A percentile compares a stretch with the other conserved stretches of the same genome.
Conservation (phyloP, 1,140 invertebrate species). For the Galendromus occidentalis region DNA sequence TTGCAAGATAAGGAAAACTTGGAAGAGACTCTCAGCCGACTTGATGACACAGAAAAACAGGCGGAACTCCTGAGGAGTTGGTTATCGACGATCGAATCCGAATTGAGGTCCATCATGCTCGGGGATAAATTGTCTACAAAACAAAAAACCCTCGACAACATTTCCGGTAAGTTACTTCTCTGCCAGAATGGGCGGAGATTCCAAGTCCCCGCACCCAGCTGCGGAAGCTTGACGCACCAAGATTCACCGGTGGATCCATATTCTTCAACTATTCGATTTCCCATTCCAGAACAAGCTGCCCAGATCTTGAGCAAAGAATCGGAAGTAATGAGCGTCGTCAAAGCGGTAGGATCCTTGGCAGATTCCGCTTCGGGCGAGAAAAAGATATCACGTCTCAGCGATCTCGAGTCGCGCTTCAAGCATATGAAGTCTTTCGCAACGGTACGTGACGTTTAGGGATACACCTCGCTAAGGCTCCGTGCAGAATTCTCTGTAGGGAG, state of each 20-base stretch:
- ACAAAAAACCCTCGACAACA: not conserved
- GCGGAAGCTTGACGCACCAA: too few relatives aligned
- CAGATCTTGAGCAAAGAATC: not conserved
- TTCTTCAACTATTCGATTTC: too few relatives aligned
- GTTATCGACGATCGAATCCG: not conserved
- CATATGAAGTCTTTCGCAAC: not conserved
- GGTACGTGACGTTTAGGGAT: not conserved
- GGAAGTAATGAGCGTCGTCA: not conserved
- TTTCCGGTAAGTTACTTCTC: not conserved
- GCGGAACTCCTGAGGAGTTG: not conserved
- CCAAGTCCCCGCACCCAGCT: too few relatives aligned
- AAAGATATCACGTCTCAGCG: not conserved
- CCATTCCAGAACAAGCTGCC: not conserved
- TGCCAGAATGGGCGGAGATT: too few relatives aligned
- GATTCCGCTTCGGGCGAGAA: not conserved
- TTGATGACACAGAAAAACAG: not conserved
- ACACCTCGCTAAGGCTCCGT: slow-evolving; percentile 35
- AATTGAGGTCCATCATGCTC: not conserved
- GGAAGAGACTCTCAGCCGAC: slow-evolving; percentile 33
- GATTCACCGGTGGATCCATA: too few relatives aligned
- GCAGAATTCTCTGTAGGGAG: too few relatives aligned
- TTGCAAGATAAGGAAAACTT: slow-evolving; percentile 62
- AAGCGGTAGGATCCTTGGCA: not conserved
- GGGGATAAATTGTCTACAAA: not conserved
- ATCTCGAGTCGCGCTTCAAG: not conserved